Evolutionary conservation across 2,113 vertebrate genomes (phyloP).

Genomic region (Ameiurus melas): DNA sequence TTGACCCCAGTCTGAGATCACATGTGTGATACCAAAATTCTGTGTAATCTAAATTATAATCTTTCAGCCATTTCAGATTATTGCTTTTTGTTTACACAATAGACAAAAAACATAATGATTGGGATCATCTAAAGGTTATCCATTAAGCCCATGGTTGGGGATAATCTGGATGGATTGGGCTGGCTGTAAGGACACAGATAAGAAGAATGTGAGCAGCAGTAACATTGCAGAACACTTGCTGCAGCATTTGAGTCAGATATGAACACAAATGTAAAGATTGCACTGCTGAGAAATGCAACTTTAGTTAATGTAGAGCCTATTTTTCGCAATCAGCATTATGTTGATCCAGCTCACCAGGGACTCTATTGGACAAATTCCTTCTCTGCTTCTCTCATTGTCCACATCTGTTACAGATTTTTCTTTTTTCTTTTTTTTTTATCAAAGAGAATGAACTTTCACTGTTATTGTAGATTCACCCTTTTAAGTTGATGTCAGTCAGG

Average conservation of each 20-base stretch:
- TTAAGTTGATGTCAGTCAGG: slow-evolving; percentile 67
- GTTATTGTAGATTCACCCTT: slow-evolving; percentile 69
- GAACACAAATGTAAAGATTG: slow-evolving; percentile 61
- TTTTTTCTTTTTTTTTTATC: not conserved
- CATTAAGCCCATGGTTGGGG: slow-evolving; percentile 69
- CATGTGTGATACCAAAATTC: slow-evolving; percentile 53
- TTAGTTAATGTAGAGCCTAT: slow-evolving; percentile 54
- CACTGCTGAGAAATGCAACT: slow-evolving; percentile 39
- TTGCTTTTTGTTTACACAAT: slow-evolving; percentile 57
- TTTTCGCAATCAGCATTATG: slow-evolving; percentile 59
- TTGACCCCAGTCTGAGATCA: slow-evolving; percentile 40
- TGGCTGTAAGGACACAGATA: slow-evolving; percentile 68
- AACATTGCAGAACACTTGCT: slow-evolving; percentile 59
- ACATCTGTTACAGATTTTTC: slow-evolving; percentile 7
- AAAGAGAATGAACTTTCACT: slow-evolving; percentile 48
- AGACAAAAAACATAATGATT: slow-evolving; percentile 58
- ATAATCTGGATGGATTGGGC: slow-evolving; percentile 73
- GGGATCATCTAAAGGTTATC: slow-evolving; percentile 70
- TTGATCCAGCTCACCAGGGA: slow-evolving; percentile 46
- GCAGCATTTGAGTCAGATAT: slow-evolving; percentile 50
- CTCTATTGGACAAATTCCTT: slow-evolving; percentile 21
- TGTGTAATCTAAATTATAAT: slow-evolving; percentile 69
- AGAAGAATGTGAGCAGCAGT: slow-evolving; percentile 64
- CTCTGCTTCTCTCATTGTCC: slow-evolving; percentile 6
- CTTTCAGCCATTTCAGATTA: slow-evolving; percentile 56